phyloP scores from a whole-genome alignment of 2,113 vertebrate species.

The Eclectus roratus region DNA sequence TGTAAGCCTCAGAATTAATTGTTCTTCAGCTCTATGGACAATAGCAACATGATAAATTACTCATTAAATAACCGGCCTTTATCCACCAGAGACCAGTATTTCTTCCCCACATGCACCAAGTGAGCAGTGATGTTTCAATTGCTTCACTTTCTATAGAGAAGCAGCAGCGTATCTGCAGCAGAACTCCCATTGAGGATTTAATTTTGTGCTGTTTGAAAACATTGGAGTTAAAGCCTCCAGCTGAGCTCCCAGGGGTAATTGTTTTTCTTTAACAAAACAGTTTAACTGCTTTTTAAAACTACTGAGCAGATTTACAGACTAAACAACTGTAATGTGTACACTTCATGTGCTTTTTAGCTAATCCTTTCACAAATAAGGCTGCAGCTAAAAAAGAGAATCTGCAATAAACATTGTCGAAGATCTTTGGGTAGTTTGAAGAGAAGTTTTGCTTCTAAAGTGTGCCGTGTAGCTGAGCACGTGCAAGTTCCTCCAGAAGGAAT shows the following conservation, averaged over 20 bases:
- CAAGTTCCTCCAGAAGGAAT: not conserved
- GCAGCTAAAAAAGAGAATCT: slow-evolving; percentile 1
- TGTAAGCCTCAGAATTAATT: not conserved
- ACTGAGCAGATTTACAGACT: slow-evolving; percentile 41
- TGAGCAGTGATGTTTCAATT: not conserved
- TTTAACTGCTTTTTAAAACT: slow-evolving; percentile 32
- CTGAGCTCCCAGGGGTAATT: not conserved
- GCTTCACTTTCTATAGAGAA: not conserved
- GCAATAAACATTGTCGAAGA: not conserved
- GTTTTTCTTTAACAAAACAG: slow-evolving; percentile 38
- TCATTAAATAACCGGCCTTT: not conserved
- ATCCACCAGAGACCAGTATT: not conserved
- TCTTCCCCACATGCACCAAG: not conserved
- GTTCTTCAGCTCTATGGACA: not conserved
- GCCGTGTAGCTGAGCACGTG: not conserved
- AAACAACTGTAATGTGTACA: slow-evolving; percentile 33
- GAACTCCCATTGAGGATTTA: not conserved
- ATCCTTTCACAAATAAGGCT: slow-evolving; percentile 20
- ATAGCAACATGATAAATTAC: not conserved
- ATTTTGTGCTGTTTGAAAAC: not conserved
- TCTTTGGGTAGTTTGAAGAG: not conserved
- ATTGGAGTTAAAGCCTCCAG: not conserved
- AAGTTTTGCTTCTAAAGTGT: not conserved
- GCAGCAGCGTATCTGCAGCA: not conserved
- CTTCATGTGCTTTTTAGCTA: slow-evolving; percentile 25